Evolutionary conservation across 1,140 invertebrate genomes (phyloP).

Genomic region (Papilio dardanus): DNA sequence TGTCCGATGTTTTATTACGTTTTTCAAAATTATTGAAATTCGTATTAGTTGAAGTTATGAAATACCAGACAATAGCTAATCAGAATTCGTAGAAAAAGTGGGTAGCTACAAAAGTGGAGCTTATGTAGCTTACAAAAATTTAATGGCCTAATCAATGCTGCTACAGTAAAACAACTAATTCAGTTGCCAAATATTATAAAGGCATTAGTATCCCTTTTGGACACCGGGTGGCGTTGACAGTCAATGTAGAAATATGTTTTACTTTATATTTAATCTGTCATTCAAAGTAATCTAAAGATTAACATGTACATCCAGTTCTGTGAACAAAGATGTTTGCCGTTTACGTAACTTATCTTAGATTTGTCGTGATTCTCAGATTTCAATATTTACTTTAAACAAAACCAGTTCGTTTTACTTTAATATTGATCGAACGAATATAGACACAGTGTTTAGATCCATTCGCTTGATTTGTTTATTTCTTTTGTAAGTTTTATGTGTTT

Average conservation of each 20-base stretch:
- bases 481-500: neutral
- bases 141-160: too few relatives aligned
- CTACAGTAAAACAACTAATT: too few relatives aligned
- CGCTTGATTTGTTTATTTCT: neutral
- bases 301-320: neutral
- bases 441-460: neutral
- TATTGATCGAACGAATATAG: neutral
- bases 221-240: neutral
- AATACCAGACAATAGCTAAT: neutral
- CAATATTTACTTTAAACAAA: neutral
- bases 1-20: neutral
- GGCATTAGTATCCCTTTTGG: neutral
- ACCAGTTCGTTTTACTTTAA: neutral
- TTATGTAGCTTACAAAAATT: too few relatives aligned
- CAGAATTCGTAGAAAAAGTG: neutral
- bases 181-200: too few relatives aligned
- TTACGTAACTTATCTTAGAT: slow-evolving; percentile 24
- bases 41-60: neutral
- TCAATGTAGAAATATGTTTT: neutral
- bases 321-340: slow-evolving; percentile 24
- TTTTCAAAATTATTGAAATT: neutral
- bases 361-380: neutral
- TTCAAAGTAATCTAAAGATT: neutral
- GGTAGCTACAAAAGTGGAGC: neutral
- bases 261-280: neutral